Base-by-base conservation (phyloP, 2,888 invertebrate species). In the Chrysomela aeneicollis region DNA sequence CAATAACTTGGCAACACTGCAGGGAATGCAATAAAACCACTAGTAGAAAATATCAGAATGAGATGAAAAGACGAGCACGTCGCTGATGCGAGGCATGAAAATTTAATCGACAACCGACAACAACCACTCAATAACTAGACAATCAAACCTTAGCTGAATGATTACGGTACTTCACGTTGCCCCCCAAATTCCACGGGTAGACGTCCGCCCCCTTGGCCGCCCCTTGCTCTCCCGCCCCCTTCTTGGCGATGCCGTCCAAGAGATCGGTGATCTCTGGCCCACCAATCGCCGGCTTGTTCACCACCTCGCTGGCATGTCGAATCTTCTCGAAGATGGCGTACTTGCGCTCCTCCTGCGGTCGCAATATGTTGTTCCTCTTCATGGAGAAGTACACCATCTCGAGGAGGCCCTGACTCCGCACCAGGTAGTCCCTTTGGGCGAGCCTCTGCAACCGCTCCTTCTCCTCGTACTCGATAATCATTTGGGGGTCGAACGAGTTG, bases 391-490 rank as follows among this genome's bases (percentile, higher is more conserved):
- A 90, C 65, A 89, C 87, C 80, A 88, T 86, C 75, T 91, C 89
- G 55, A 91, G 79, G 78, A 92, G 86, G 46, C 91, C 90, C 71
- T 89, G 88, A 78, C 89, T 91, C 59, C 89, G 84, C 18, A 92
- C 86, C 54, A 92, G 82, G 78, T 88, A 89, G 75, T 91, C 90
- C 50, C 92, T 82, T 77, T 92, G 90, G 8, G 89, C 88, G 67
- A 92, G 78, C 65, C 85, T 81, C 70, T 87, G 87, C 52, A 89
- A 79, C 2, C 92, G 86, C 74, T 92, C 88, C 17, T 89, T 87
- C 78, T 93, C 93, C 75, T 93, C 93, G 10, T 88, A 82, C 78
- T 89, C 87, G 65, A 88, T 83, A 73, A 91, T 88, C n/a, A 86
- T 85, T 74, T 88, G 88, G 0, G 90, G 90, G 73, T 88, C 87